phyloP scores from a whole-genome alignment of 2,797 vertebrate species.

The Hephaestus fuliginosus region DNA sequence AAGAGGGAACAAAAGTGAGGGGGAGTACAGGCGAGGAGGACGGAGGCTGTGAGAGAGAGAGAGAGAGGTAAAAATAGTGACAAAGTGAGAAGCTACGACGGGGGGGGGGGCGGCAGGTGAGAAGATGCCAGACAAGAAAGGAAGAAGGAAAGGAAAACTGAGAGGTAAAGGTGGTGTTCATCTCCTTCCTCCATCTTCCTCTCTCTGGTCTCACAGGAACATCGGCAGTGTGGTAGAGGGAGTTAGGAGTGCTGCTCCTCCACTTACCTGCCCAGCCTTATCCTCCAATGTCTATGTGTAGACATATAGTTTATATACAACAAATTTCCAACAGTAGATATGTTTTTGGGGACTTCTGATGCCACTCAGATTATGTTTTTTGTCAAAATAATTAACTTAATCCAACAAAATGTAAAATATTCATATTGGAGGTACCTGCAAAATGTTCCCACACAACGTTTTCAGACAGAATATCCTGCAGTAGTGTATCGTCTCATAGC shows the following conservation, averaged over 20 bases:
- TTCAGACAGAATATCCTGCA: too few species aligned
- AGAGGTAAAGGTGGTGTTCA: background rate
- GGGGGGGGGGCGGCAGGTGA: background rate
- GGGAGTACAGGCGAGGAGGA: background rate
- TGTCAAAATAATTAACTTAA: too few species aligned
- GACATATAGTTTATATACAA: background rate
- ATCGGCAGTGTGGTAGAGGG: background rate
- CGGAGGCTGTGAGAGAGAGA: slow-evolving; percentile 1
- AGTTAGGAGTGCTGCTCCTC: background rate
- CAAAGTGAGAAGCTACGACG: slow-evolving; percentile 1
- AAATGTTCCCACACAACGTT: background rate
- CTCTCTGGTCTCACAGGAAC: background rate
- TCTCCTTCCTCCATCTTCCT: background rate
- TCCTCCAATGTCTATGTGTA: background rate
- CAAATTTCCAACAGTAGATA: too few species aligned
- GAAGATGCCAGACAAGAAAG: background rate
- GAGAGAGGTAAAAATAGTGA: slow-evolving; percentile 5
- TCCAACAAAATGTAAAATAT: background rate
- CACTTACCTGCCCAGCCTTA: too few species aligned
- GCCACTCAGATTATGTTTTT: too few species aligned
- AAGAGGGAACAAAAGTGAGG: slow-evolving; percentile 37
- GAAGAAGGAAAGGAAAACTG: background rate
- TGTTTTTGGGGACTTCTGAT: too few species aligned
- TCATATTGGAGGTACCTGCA: background rate
- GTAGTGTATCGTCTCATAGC: too few species aligned